phyloP scores from a whole-genome alignment of 2,888 invertebrate genomes.

The Mactromeris polynyma region DNA sequence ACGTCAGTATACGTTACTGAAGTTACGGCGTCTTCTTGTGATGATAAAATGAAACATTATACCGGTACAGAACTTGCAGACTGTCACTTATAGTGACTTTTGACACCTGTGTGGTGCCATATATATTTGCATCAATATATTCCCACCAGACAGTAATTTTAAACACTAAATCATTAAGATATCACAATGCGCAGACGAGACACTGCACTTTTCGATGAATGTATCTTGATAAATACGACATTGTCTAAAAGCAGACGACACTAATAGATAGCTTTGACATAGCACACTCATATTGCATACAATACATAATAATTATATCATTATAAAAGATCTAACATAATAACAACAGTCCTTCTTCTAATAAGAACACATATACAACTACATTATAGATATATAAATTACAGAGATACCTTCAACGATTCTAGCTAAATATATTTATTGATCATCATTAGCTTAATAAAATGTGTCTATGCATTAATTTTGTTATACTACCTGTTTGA shows the following conservation, averaged over 20 bases:
- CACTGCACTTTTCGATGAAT: neutral
- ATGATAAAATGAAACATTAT: neutral
- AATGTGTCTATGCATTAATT: too few relatives aligned
- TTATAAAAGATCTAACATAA: too few relatives aligned
- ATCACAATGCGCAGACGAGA: neutral
- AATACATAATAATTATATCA: neutral
- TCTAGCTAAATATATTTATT: too few relatives aligned
- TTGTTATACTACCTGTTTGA: too few relatives aligned
- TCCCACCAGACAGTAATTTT: neutral
- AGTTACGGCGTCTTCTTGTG: neutral
- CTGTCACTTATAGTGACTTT: neutral
- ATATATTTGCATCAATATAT: neutral
- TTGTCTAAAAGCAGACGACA: neutral
- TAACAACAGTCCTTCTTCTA: too few relatives aligned
- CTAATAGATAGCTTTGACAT: neutral
- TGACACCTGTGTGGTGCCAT: neutral
- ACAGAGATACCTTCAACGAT: too few relatives aligned
- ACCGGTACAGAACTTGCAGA: neutral
- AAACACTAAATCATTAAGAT: neutral
- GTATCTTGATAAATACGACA: neutral
- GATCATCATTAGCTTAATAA: too few relatives aligned
- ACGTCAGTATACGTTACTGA: neutral
- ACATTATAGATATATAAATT: too few relatives aligned
- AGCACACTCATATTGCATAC: neutral
- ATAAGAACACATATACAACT: too few relatives aligned